Base-by-base conservation (phyloP, 2,797 vertebrate genomes). In the Euthynnus affinis region DNA sequence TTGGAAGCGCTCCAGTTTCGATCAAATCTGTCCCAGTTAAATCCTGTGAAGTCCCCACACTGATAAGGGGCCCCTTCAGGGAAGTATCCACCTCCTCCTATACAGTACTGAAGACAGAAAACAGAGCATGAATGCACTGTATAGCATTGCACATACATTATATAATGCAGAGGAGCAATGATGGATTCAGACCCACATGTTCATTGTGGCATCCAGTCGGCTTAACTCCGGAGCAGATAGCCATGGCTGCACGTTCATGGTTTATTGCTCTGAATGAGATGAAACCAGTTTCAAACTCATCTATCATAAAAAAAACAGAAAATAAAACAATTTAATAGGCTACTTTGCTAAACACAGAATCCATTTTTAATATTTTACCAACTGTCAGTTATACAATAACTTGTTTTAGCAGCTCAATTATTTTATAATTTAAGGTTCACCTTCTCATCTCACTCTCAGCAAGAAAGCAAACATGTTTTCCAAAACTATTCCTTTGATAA, bases 191-290 rank as follows among this genome's bases (percentile, higher is more conserved):
- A 80, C 77, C 80, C 23, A 87, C 80, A 0, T 80, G 71, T 81
- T 85, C 86, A 27, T 37, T 27, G 77, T 83, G 2, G 10, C 1
- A 82, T 23, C 71, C 67, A 0, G 0, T 56, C 0, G 74, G 77
- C 14, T 64, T 83, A 40, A 83, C 64, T n/a, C 83, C 86, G 8
- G 83, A 88, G 68, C 86, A 88, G 68, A 87, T 67, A 32, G 83
- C 80, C 83, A 68, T 85, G 78, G 80, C 53, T 4, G 68, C 12
- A 27, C 2, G 46, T 23, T 76, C 64, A n/a, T 22, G 0, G 67
- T 88, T 85, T 75, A 88, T 78, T 9, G 78, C 3, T 79, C 86
- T 88, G 17, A 88, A 88, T 61, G 78, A 64, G 68, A 88, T 79
- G 61, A 61, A 85, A 18, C 78, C 83, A 56, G 80, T 13, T 64